These are phyloP conservation scores for Acanthoscelides obtectus DNA, from an alignment of 2,888 invertebrate genomes.

Conservation along the genomic window DNA sequence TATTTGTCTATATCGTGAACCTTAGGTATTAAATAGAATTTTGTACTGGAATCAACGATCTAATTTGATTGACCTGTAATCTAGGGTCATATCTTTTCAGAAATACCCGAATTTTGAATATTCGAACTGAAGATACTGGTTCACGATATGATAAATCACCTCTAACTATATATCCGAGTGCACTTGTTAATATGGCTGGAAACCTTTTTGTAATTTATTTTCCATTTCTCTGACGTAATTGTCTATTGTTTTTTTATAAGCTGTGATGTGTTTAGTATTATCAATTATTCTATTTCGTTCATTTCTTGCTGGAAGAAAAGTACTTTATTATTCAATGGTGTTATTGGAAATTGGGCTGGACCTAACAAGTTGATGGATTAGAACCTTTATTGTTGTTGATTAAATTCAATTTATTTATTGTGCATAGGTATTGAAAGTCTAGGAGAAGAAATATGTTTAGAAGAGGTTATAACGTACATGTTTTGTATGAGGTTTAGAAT, in stretches of 20 bases:
- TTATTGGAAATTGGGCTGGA: conserved; percentile 23
- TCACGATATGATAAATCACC: no score
- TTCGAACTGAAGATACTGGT: no score
- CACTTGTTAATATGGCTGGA: no score
- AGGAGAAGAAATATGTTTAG: not conserved
- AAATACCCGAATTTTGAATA: no score
- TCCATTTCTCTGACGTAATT: no score
- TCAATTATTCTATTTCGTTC: conserved; percentile 23
- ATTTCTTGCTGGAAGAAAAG: conserved; percentile 17
- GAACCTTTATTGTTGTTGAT: conserved; percentile 27
- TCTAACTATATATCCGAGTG: no score
- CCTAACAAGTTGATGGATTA: conserved; percentile 26
- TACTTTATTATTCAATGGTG: not conserved
- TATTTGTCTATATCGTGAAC: no score
- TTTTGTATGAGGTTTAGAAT: not conserved
- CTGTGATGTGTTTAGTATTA: conserved; percentile 35
- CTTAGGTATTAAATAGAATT: no score
- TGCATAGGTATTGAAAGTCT: not conserved
- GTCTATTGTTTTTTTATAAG: conserved; percentile 15
- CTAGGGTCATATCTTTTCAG: no score
- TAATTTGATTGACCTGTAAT: no score
- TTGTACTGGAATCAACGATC: no score
- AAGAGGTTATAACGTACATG: not conserved
- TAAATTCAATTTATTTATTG: conserved; percentile 17
- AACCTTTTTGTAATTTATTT: no score